Conservation (phyloP, 2,797 vertebrate genomes). For the Odontamblyopus lacepedii region DNA sequence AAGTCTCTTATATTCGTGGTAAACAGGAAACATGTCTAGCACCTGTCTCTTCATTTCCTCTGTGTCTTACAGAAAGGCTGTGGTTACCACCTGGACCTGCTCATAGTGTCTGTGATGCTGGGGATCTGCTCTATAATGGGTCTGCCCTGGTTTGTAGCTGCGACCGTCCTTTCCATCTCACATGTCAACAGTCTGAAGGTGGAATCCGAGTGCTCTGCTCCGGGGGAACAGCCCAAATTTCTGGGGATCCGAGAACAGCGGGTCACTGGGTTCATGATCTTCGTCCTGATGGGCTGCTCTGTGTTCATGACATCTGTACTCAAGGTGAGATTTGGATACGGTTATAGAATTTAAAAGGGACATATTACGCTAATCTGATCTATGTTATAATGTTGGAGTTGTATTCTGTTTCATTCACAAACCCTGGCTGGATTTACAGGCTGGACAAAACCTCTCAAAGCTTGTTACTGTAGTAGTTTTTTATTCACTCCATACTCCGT, state of each 20-base stretch:
- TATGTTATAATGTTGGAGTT: too few species aligned
- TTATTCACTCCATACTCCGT: not conserved
- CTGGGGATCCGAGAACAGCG: slow-evolving; percentile 93
- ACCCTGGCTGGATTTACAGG: too few species aligned
- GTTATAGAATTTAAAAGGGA: not conserved
- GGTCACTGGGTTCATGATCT: slow-evolving; percentile 94
- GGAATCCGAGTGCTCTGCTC: slow-evolving; percentile 93
- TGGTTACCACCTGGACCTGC: slow-evolving; percentile 94
- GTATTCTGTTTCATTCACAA: not conserved
- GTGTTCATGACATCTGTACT: slow-evolving; percentile 95
- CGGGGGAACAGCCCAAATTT: slow-evolving; percentile 95
- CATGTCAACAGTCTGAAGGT: slow-evolving; percentile 97
- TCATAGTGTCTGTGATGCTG: slow-evolving; percentile 90
- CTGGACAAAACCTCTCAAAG: not conserved
- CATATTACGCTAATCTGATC: too few species aligned
- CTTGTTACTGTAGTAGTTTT: not conserved
- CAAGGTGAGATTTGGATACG: slow-evolving; percentile 81
- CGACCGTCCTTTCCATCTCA: slow-evolving; percentile 94
- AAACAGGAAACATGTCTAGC: too few species aligned
- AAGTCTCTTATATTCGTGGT: not conserved
- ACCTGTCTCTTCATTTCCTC: not conserved
- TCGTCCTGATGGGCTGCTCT: slow-evolving; percentile 92
- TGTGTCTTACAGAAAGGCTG: slow-evolving; percentile 87
- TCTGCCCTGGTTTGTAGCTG: slow-evolving; percentile 95
- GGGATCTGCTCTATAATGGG: slow-evolving; percentile 94